Percentiles rank a stretch among this genome's conserved stretches.
Evolutionary conservation across 1,140 invertebrate species (phyloP).

Genomic region (Rhopalosiphum maidis): DNA sequence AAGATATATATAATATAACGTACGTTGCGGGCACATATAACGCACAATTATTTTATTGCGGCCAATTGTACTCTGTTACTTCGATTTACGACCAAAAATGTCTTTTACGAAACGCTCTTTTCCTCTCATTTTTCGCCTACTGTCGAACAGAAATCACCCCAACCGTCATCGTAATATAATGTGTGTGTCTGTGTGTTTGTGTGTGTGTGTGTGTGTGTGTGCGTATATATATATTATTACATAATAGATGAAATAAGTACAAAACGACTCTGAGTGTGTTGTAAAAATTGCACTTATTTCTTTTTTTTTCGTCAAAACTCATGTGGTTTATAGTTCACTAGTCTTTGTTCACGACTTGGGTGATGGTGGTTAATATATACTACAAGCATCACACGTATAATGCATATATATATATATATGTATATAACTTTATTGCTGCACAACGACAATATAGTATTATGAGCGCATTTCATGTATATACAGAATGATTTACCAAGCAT

Average conservation of each 20-base stretch:
- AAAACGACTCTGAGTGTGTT: constrained; percentile 10
- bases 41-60: constrained; percentile 4
- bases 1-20: background rate
- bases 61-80: background rate
- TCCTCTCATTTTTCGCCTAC: background rate
- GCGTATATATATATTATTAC: background rate
- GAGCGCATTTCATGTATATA: background rate
- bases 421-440: background rate
- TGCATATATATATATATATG: background rate
- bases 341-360: background rate
- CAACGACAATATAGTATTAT: background rate
- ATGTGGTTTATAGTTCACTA: background rate
- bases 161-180: background rate
- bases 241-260: background rate
- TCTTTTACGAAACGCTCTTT: background rate
- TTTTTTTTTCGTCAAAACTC: background rate
- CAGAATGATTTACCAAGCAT: too few species aligned
- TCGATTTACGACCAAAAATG: background rate
- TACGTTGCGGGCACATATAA: background rate
- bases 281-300: background rate
- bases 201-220: background rate
- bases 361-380: background rate
- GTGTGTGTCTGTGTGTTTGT: background rate
- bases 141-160: background rate
- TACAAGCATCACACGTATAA: background rate